These are phyloP conservation scores for Aphelinus certus DNA, from an alignment of 1,140 invertebrate species.

Conservation along the genomic window DNA sequence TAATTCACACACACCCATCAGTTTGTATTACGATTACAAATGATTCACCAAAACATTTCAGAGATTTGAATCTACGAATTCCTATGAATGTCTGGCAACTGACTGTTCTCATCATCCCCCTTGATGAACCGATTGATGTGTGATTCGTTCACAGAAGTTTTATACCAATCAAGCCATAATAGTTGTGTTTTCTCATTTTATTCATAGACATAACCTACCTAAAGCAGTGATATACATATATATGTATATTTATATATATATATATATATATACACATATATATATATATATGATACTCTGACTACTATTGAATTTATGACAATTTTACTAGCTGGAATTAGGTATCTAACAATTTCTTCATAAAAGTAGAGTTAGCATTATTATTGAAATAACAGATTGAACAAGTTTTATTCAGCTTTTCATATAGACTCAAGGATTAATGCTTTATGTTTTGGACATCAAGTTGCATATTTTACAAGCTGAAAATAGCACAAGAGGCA, in stretches of 20 bases:
- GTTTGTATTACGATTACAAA: not conserved
- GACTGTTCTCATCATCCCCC: no score
- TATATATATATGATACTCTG: not conserved
- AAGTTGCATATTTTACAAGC: conserved; percentile 13
- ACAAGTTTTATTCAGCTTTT: not conserved
- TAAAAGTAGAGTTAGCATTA: not conserved
- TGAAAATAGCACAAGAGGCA: conserved; percentile 13
- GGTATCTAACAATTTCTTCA: not conserved
- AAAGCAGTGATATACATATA: no score
- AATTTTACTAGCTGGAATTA: not conserved
- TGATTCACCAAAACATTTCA: no score
- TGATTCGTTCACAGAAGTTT: no score
- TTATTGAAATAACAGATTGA: not conserved
- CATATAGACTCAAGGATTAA: not conserved
- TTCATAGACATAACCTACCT: no score
- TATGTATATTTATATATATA: no score
- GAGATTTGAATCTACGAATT: no score
- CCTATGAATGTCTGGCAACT: no score
- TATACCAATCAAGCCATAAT: no score
- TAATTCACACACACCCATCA: conserved; percentile 20
- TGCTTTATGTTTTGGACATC: not conserved
- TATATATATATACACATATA: no score
- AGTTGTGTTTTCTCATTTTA: no score
- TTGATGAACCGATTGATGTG: no score
- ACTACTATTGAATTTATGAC: not conserved